phyloP scores from a whole-genome alignment of 2,797 vertebrate species.

The Phrynocephalus guinanensis region DNA sequence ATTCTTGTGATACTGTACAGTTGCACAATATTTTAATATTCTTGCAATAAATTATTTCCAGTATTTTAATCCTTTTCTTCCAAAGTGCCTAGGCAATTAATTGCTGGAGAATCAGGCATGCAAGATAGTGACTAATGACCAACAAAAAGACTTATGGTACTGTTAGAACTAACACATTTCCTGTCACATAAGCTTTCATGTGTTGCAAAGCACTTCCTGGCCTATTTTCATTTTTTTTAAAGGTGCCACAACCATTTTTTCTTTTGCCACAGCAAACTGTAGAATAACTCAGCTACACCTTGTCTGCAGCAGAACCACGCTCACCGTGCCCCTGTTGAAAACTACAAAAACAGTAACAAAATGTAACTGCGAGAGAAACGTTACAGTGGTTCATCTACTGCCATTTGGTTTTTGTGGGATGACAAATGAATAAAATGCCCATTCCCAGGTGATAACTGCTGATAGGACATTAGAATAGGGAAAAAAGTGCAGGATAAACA shows the following conservation, averaged over 20 bases:
- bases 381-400: background rate
- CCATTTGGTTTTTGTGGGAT: background rate
- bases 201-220: no score
- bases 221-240: background rate
- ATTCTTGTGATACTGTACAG: background rate
- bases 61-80: background rate
- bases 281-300: background rate
- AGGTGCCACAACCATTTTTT: background rate
- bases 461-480: background rate
- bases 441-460: background rate
- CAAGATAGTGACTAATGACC: background rate
- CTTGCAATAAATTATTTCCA: background rate
- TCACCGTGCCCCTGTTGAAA: background rate
- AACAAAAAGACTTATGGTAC: no score
- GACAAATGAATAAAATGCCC: background rate
- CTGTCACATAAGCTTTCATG: no score
- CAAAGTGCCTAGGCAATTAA: background rate
- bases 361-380: background rate
- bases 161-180: no score
- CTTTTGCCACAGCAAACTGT: background rate
- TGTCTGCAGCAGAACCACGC: background rate
- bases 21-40: background rate
- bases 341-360: background rate
- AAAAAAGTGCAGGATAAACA: background rate
- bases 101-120: background rate